Evolutionary conservation across 2,113 vertebrate species (phyloP).

Genomic region (Antechinus flavipes): DNA sequence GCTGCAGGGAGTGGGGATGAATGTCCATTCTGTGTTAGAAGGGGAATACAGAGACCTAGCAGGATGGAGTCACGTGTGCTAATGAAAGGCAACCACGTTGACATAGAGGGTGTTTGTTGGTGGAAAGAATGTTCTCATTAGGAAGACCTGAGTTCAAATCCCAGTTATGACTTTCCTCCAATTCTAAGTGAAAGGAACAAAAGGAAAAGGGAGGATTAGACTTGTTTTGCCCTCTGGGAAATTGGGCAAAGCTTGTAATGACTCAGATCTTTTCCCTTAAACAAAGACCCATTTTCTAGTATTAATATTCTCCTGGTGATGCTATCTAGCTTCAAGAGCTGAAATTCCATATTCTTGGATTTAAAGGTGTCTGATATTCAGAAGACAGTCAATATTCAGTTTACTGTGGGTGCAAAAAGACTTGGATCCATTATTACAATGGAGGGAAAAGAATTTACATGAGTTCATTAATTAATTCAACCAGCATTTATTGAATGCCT

Average conservation of each 20-base stretch:
- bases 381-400: background rate
- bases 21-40: constrained; percentile 30
- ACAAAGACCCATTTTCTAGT: background rate
- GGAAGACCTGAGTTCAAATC: background rate
- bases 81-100: background rate
- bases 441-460: background rate
- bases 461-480: background rate
- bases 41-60: constrained; percentile 19
- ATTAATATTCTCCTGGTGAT: background rate
- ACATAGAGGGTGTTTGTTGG: background rate
- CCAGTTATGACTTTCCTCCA: background rate
- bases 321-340: background rate
- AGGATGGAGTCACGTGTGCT: background rate
- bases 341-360: background rate
- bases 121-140: background rate
- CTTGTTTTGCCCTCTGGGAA: background rate
- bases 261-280: background rate
- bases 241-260: background rate
- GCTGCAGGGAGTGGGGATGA: constrained; percentile 39
- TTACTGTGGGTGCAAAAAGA: background rate
- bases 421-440: background rate
- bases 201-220: background rate
- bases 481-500: background rate
- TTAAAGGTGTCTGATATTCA: background rate
- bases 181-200: background rate